Base-by-base conservation (phyloP, 2,797 vertebrate species). In the Calcarius lapponicus region DNA sequence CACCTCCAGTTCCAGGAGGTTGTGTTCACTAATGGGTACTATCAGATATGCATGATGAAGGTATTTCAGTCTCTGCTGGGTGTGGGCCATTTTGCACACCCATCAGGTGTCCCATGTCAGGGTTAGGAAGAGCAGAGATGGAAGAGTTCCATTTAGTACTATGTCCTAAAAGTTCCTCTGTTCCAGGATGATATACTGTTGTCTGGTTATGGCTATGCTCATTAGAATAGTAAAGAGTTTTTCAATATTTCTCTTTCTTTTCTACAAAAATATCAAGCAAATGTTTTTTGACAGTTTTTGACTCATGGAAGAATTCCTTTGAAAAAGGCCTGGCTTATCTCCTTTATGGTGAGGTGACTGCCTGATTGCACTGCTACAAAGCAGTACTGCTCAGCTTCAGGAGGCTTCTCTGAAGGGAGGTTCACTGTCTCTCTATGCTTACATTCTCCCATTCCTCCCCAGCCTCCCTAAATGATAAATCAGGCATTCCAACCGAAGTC, bases 201-300 rank as follows among this genome's bases (percentile, higher is more conserved):
- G 70, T 34, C 58, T 72, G 42, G 29, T 42, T 74, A 76, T 47
- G 42, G 29, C 64, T 61, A 28, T 15, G 29, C 24, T 54, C 56
- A 51, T 51, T 58, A 48, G 40, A 88, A 53, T 61, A 86, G 26
- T 71, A 29, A 57, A 78, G 45, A 86, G 7, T n/a, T 83, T 78
- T 66, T 45, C 31, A 50, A 4, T 5, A 17, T 42, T 80, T 91
- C 74, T 50, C 57, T 74, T 83, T 38, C 34, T 72, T 79, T 47
- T 69, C 51, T 15, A 74, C 25, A 81, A 89, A 93, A 96, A 83
- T 45, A 92, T 32, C 25, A 78, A 81, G 70, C 42, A 92, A 78
- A 67, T 28, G 13, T n/a, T 61, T 80, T 50, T 81, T n/a, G 47
- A 42, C 22, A 24, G 6, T 15, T 80, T 75, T 84, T 90, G 60